Evolutionary conservation across 2,888 invertebrate species (phyloP).

Genomic region (Lamellibrachia satsuma): DNA sequence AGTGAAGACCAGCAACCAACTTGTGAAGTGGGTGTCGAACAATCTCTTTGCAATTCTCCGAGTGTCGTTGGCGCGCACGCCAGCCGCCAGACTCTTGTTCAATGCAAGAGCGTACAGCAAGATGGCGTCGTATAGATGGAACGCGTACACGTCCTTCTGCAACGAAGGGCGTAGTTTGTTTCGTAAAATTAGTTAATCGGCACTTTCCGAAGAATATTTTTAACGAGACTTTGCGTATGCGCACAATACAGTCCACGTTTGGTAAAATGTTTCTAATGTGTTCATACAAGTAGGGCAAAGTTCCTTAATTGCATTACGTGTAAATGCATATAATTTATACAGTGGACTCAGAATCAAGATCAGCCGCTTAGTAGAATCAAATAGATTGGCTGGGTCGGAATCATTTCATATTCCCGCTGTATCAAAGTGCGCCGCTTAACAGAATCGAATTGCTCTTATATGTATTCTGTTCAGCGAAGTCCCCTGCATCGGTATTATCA

Average conservation of each 20-base stretch:
- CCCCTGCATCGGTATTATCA: too few species aligned
- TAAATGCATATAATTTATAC: too few species aligned
- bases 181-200: neutral
- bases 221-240: neutral
- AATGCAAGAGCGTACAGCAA: neutral
- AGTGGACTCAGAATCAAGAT: too few species aligned
- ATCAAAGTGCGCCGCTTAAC: too few species aligned
- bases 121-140: constrained; percentile 24
- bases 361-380: too few species aligned
- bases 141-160: constrained; percentile 13
- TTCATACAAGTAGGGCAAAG: too few species aligned
- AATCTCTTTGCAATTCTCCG: neutral
- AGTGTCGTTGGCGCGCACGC: neutral
- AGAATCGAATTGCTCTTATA: too few species aligned
- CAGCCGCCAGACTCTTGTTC: constrained; percentile 13
- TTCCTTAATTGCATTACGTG: too few species aligned
- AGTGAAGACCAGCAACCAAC: neutral
- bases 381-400: too few species aligned
- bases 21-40: constrained; percentile 6
- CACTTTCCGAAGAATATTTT: neutral
- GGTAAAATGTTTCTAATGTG: too few species aligned
- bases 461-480: too few species aligned
- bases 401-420: too few species aligned
- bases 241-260: neutral
- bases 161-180: neutral